Evolutionary conservation across 2,888 invertebrate genomes (phyloP).

Genomic region (Isotomurus palustris): DNA sequence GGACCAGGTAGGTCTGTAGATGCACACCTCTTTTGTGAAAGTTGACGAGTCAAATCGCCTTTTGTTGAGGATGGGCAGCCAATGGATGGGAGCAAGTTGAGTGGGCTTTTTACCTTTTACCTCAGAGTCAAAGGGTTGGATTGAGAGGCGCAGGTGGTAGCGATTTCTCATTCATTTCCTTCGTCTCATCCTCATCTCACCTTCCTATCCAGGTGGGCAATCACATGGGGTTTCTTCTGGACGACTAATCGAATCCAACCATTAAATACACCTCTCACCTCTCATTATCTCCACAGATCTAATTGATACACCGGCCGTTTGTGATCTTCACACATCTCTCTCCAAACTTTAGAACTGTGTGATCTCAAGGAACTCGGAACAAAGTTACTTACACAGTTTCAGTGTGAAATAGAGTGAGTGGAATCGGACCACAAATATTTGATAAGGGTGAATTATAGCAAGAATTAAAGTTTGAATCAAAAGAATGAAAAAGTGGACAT

Average conservation of each 20-base stretch:
- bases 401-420: background rate
- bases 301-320: background rate
- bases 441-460: too few relatives aligned
- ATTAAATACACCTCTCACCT: background rate
- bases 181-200: background rate
- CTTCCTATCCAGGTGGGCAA: background rate
- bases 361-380: background rate
- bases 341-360: background rate
- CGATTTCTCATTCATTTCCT: background rate
- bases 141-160: slow-evolving; percentile 14
- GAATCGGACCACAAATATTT: too few relatives aligned
- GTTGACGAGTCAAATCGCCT: slow-evolving; percentile 8
- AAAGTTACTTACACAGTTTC: background rate
- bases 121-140: slow-evolving; percentile 1
- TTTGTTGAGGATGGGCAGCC: slow-evolving; percentile 12
- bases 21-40: slow-evolving; percentile 14
- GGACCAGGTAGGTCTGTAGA: slow-evolving; percentile 2
- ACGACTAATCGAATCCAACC: background rate
- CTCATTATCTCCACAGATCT: slow-evolving; percentile 8
- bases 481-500: background rate
- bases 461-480: background rate
- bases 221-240: background rate
- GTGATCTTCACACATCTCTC: background rate
- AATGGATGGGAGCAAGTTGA: slow-evolving; percentile 12
- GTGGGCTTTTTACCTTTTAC: slow-evolving; percentile 4